phyloP scores from a whole-genome alignment of 2,113 vertebrate species.

The Thalassoma bifasciatum region DNA sequence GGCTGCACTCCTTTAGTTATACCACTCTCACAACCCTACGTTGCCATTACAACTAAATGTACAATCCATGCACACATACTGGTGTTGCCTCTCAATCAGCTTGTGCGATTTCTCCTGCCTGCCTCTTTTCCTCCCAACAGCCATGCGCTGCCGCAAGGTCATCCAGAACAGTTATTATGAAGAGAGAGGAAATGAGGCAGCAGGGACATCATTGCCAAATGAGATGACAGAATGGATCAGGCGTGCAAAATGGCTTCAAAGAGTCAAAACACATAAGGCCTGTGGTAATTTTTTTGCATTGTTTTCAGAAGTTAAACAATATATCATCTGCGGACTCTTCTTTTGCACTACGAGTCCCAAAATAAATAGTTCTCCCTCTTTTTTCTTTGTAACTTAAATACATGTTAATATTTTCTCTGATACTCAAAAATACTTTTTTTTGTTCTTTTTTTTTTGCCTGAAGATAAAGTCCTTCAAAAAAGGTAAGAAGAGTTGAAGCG shows the following conservation, averaged over 20 bases:
- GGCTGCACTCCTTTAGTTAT: slow-evolving; percentile 39
- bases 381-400: slow-evolving; percentile 79
- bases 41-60: slow-evolving; percentile 60
- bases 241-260: slow-evolving; percentile 84
- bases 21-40: slow-evolving; percentile 37
- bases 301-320: slow-evolving; percentile 84
- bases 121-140: slow-evolving; percentile 47
- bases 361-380: slow-evolving; percentile 84
- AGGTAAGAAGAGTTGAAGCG: slow-evolving; percentile 58
- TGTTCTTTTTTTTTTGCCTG: slow-evolving; percentile 62
- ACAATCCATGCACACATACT: slow-evolving; percentile 67
- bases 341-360: slow-evolving; percentile 72
- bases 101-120: slow-evolving; percentile 33
- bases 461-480: slow-evolving; percentile 73
- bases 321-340: slow-evolving; percentile 75
- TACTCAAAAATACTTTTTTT: slow-evolving; percentile 79
- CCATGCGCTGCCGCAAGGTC: slow-evolving; percentile 6
- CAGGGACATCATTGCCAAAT: slow-evolving; percentile 32
- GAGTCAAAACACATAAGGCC: slow-evolving; percentile 81
- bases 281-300: slow-evolving; percentile 88
- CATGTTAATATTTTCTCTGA: slow-evolving; percentile 79
- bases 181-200: slow-evolving; percentile 58
- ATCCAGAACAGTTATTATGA: slow-evolving; percentile 48
- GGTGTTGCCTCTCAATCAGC: slow-evolving; percentile 47
- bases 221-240: slow-evolving; percentile 63